Evolutionary conservation across 2,113 vertebrate genomes (phyloP), one percentile per base, ranked within the genome.

Genomic region (Leptocoma aspasia): DNA sequence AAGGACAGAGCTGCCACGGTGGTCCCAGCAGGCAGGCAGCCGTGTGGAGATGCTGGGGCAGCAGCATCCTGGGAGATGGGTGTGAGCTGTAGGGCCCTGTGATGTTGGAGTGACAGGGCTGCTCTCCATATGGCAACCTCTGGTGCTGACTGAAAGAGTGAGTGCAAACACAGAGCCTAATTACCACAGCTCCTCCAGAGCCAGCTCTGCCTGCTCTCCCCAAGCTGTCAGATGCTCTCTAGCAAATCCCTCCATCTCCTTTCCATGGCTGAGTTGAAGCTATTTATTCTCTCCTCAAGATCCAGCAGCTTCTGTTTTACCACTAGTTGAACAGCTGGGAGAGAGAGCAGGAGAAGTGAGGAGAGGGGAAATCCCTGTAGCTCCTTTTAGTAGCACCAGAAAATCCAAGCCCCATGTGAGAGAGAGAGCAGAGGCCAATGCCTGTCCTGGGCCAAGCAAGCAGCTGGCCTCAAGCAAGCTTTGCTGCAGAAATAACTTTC

Each of bases 131-230:
- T 78, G 97, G 94, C 79, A 82, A 96, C 89, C 94, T 94, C 95
- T 95, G 94, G 89, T 95, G 93, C 93, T 97, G 94, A 73, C 91
- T 75, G 84, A 84, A 82, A 65, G 90, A 63, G 50, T 61, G 94
- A 95, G 82, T 47, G 87, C 90, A 93, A 96, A 96, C 89, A 95
- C 65, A 78, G 91, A 60, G 80, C 95, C 72, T 96, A 97, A 97
- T 96, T 96, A 84, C 87, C 66, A 47, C 92, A 96, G 89, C 70
- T 88, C 72, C 79, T 95, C 91, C 95, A 84, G 47, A 95, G 89
- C 87, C 94, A 89, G 73, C 91, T 95, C 91, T 83, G 89, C 89
- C 76, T 76, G 90, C 93, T 96, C 92, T 86, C 69, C 90, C 54
- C 81, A 59, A 82, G 94, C 82, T 95, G 90, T 89, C 83, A 94